Conservation (phyloP, 2,888 invertebrate genomes). For the Melangyna quadrimaculata region DNA sequence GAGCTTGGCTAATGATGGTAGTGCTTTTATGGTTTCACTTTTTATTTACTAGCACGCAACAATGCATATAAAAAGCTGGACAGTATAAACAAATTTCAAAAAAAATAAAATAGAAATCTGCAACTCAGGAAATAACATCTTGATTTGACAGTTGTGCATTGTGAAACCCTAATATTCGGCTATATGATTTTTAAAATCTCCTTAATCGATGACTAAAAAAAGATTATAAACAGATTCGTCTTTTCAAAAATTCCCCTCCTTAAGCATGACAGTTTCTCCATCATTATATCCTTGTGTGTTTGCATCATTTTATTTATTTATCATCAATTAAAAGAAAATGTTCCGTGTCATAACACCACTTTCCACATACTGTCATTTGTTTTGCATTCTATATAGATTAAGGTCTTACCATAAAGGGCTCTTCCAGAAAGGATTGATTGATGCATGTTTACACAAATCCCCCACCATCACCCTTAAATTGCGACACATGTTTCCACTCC, state of each 20-base stretch:
- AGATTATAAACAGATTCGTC: not conserved
- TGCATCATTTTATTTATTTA: not conserved
- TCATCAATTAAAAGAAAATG: not conserved
- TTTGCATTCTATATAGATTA: conserved; percentile 1
- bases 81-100: not conserved
- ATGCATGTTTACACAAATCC: conserved; percentile 1
- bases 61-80: not conserved
- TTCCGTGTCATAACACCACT: not conserved
- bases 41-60: conserved; percentile 25
- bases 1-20: conserved; percentile 41
- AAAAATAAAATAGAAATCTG: not conserved
- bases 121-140: not conserved
- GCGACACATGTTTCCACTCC: not conserved
- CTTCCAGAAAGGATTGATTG: conserved; percentile 12
- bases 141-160: not conserved
- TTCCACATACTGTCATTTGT: conserved; percentile 5
- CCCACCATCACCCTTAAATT: not conserved
- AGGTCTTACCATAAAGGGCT: not conserved
- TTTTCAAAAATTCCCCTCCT: not conserved
- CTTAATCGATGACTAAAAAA: not conserved
- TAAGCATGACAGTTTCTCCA: not conserved
- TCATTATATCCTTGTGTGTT: not conserved
- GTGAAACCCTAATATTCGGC: not conserved
- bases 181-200: not conserved
- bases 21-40: conserved; percentile 62